These are phyloP conservation scores for Andricus grossulariae DNA, from an alignment of 1,140 invertebrate genomes.

Conservation along the genomic window DNA sequence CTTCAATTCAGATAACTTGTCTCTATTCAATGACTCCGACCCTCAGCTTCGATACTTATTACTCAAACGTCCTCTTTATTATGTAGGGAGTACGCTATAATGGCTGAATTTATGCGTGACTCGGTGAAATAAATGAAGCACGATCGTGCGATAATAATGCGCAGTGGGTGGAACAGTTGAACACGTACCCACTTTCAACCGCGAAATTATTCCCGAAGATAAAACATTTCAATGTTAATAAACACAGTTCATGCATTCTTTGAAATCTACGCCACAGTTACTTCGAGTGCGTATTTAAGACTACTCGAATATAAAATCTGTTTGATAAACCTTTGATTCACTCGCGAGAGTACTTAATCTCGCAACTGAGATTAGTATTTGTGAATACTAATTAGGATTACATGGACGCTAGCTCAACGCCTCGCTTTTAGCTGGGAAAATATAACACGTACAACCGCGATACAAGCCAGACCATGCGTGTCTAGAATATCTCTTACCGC, in stretches of 20 bases:
- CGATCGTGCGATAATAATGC: conserved; percentile 50
- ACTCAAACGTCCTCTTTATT: conserved; percentile 46
- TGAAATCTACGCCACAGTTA: not conserved
- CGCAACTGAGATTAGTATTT: not conserved
- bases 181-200: conserved; percentile 45
- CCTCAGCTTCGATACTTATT: no score
- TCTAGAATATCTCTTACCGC: conserved; percentile 59
- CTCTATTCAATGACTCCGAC: not conserved
- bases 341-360: conserved; percentile 2
- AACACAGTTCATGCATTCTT: conserved; percentile 35
- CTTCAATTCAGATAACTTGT: not conserved
- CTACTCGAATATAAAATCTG: conserved; percentile 2
- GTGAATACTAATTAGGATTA: conserved; percentile 20
- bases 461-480: conserved; percentile 52
- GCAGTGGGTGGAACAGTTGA: conserved; percentile 48
- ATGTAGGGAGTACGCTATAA: conserved; percentile 57
- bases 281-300: not conserved
- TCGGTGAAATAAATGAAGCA: conserved; percentile 57
- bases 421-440: not conserved
- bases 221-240: conserved; percentile 49
- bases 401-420: not conserved
- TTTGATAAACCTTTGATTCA: conserved; percentile 19
- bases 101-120: conserved; percentile 53
- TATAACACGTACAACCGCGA: conserved; percentile 16
- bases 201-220: conserved; percentile 49